Conservation (phyloP, 2,113 vertebrate species). For the Aspiorhynchus laticeps region DNA sequence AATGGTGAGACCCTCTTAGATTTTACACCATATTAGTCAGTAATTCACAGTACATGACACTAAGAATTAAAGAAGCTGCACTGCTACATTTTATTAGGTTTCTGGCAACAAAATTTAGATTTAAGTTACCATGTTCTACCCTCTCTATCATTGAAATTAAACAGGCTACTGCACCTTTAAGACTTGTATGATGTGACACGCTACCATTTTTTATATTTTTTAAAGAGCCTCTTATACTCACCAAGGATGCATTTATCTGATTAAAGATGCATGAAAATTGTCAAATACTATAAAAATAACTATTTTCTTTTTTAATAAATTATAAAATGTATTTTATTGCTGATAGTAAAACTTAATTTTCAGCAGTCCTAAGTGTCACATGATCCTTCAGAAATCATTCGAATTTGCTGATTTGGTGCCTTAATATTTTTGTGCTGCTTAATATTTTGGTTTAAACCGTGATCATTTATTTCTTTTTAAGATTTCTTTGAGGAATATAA, state of each 20-base stretch:
- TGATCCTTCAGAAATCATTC: neutral
- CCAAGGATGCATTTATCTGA: too few species aligned
- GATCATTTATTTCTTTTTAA: neutral
- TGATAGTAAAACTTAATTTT: too few species aligned
- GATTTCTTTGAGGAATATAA: neutral
- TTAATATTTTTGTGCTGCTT: neutral
- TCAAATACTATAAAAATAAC: too few species aligned
- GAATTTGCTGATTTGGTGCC: neutral
- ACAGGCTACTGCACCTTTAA: neutral
- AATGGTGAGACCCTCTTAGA: slow-evolving; percentile 82
- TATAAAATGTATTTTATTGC: too few species aligned
- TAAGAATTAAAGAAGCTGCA: neutral
- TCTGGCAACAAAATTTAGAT: neutral
- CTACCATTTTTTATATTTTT: too few species aligned
- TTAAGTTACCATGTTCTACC: neutral
- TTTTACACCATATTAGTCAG: neutral
- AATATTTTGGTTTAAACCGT: neutral
- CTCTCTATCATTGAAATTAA: neutral
- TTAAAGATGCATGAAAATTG: too few species aligned
- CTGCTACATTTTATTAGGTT: neutral
- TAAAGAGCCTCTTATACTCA: too few species aligned
- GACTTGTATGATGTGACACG: neutral
- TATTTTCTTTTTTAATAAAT: too few species aligned
- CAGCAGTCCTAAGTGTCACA: neutral
- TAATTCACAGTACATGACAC: neutral